Evolutionary conservation across 2,888 invertebrate genomes (phyloP).

Genomic region (Folsomia manolachei): DNA sequence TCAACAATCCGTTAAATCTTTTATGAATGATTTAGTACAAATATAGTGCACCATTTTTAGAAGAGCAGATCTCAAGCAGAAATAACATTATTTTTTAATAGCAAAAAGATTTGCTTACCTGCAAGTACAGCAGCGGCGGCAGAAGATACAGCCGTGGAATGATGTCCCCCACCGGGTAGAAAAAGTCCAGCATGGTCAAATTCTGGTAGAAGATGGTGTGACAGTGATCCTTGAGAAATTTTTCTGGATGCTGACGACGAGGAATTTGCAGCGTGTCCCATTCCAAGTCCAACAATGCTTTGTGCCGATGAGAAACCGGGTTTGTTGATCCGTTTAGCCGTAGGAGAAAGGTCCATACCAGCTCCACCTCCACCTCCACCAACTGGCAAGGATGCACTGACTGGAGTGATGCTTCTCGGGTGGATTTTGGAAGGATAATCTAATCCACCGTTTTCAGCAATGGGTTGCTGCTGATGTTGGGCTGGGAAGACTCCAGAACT

Average conservation of each 20-base stretch:
- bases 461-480: constrained; percentile 5
- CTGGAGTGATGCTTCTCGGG: constrained; percentile 23
- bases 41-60: too few species aligned
- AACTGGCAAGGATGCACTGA: constrained; percentile 8
- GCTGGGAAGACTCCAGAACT: constrained; percentile 6
- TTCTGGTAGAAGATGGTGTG: constrained; percentile 17
- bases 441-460: constrained; percentile 34
- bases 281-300: background rate
- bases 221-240: background rate
- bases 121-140: constrained; percentile 14
- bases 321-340: constrained; percentile 40
- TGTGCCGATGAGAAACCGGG: constrained; percentile 23
- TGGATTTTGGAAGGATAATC: constrained; percentile 40
- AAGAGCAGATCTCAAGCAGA: too few species aligned
- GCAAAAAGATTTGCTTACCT: too few species aligned
- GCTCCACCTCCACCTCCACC: constrained; percentile 22
- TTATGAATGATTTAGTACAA: background rate
- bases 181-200: constrained; percentile 27
- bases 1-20: too few species aligned
- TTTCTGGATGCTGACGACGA: background rate
- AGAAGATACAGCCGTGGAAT: constrained; percentile 22
- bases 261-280: background rate
- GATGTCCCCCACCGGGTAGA: constrained; percentile 27
- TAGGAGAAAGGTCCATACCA: constrained; percentile 47
- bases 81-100: too few species aligned